A percentile compares a stretch with the other conserved stretches of the same genome.
These are phyloP conservation scores for Riparia riparia DNA, from an alignment of 2,113 vertebrate species.

Conservation along the genomic window DNA sequence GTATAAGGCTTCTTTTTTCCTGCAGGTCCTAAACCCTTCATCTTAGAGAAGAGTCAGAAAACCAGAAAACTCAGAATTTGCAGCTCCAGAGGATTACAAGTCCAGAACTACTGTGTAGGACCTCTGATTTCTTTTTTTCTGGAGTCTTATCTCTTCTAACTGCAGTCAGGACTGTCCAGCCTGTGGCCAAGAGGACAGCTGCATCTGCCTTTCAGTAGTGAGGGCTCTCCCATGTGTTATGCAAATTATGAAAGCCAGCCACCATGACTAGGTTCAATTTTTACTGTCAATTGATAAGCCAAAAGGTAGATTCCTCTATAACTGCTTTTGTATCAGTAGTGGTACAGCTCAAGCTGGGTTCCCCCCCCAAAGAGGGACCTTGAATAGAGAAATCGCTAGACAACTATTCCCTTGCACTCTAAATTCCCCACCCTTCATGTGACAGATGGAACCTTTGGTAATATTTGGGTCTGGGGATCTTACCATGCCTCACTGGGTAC, in stretches of 20 bases:
- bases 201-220: not conserved
- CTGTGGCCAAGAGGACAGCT: not conserved
- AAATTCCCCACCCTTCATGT: not conserved
- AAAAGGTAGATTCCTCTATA: not conserved
- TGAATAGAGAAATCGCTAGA: fast-evolving
- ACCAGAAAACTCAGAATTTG: not conserved
- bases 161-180: not conserved
- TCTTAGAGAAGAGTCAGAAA: not conserved
- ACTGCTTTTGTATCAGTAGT: not conserved
- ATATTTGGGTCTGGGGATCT: not conserved
- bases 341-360: not conserved
- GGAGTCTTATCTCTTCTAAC: not conserved
- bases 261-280: not conserved
- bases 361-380: not conserved
- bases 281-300: fast-evolving
- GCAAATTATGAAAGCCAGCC: not conserved
- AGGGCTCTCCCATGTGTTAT: not conserved
- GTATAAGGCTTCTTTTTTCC: not conserved
- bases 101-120: not conserved
- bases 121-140: not conserved
- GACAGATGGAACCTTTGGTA: not conserved
- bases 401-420: not conserved
- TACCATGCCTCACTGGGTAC: not conserved
- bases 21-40: not conserved
- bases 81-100: not conserved